Conservation (phyloP, 2,113 vertebrate species). For the Murina feae region DNA sequence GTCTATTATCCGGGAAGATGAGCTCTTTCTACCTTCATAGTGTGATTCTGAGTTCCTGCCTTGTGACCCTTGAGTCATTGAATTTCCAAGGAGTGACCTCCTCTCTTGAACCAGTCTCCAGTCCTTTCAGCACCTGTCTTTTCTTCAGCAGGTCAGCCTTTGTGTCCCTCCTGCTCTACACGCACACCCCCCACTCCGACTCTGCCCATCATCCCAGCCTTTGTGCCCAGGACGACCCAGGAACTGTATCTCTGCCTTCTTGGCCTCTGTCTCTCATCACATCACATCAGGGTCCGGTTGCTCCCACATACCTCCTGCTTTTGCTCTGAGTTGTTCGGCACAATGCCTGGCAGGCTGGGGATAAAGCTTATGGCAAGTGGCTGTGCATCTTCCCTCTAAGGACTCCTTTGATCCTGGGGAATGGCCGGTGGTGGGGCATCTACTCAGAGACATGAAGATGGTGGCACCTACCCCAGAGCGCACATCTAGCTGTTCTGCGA, state of each 20-base stretch:
- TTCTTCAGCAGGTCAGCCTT: neutral
- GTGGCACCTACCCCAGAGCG: neutral
- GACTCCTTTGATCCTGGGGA: neutral
- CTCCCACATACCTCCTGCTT: neutral
- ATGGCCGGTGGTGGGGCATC: neutral
- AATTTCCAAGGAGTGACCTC: neutral
- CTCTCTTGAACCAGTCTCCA: neutral
- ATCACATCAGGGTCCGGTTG: accelerated
- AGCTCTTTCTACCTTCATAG: neutral
- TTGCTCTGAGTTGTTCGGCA: neutral
- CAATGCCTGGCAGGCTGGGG: neutral
- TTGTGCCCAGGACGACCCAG: neutral
- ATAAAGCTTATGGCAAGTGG: neutral
- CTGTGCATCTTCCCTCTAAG: neutral
- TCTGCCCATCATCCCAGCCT: neutral
- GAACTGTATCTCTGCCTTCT: neutral
- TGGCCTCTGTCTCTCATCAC: neutral
- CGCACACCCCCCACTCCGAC: accelerated
- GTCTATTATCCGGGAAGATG: neutral
- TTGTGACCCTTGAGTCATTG: neutral
- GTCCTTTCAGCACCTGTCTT: neutral
- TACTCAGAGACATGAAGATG: neutral
- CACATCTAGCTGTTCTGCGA: neutral
- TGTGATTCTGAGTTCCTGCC: neutral
- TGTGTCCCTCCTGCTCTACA: neutral